Evolutionary conservation across 2,113 vertebrate genomes (phyloP).

Genomic region (Sinocyclocheilus grahami): DNA sequence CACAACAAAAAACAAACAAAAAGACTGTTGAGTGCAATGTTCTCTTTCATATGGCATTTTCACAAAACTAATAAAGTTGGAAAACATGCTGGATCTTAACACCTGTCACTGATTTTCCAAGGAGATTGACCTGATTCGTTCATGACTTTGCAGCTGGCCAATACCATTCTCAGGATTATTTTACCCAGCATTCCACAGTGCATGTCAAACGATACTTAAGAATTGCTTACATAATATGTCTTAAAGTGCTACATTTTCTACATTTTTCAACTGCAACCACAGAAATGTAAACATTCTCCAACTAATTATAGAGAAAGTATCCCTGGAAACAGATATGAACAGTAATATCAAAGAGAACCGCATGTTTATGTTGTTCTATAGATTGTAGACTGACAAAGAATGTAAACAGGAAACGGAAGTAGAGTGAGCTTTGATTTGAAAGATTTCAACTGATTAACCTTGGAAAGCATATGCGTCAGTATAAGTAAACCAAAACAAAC

Average conservation of each 20-base stretch:
- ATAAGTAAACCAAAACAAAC: not conserved
- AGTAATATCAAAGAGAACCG: not conserved
- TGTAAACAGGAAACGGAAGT: conserved; percentile 2
- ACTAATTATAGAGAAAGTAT: not conserved
- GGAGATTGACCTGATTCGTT: conserved; percentile 42
- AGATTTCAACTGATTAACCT: not conserved
- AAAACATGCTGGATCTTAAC: not conserved
- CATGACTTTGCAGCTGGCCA: not conserved
- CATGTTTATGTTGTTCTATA: not conserved
- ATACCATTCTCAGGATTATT: conserved; percentile 2
- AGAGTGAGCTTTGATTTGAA: not conserved
- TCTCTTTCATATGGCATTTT: not conserved
- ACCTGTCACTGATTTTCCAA: conserved; percentile 27
- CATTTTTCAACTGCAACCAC: not conserved
- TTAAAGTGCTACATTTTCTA: not conserved
- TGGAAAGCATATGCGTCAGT: not conserved
- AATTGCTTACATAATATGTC: not conserved
- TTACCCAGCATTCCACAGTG: conserved; percentile 12
- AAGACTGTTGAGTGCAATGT: not conserved
- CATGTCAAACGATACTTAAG: not conserved
- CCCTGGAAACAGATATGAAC: not conserved
- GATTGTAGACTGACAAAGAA: not conserved
- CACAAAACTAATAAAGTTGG: not conserved
- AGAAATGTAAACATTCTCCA: not conserved
- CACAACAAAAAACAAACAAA: not conserved